These are phyloP conservation scores for Nannospalax galili DNA, from an alignment of 2,113 vertebrate species.

Conservation along the genomic window DNA sequence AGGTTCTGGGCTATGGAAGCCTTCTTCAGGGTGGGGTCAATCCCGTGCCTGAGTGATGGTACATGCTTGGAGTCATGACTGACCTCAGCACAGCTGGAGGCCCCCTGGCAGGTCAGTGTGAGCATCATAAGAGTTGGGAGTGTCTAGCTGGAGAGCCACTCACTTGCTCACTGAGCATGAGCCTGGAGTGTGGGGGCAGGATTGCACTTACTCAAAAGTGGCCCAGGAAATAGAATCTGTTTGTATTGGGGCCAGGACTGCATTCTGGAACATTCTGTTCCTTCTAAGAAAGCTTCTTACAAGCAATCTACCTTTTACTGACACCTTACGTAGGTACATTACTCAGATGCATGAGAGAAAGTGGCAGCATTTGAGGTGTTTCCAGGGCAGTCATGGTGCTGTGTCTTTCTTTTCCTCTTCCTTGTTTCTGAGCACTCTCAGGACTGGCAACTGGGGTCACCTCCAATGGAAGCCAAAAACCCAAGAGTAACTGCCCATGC, in stretches of 20 bases:
- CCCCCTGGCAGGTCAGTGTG: background rate
- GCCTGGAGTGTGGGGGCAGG: background rate
- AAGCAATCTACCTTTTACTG: background rate
- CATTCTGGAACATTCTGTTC: slow-evolving; percentile 14
- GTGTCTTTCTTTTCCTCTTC: too few relatives aligned
- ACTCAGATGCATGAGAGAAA: background rate
- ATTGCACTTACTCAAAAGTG: background rate
- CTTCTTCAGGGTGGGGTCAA: background rate
- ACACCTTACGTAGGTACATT: background rate
- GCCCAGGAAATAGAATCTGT: too few relatives aligned
- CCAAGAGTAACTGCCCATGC: background rate
- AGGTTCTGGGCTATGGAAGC: background rate
- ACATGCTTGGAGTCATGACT: background rate
- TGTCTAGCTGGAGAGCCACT: background rate
- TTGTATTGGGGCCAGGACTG: background rate
- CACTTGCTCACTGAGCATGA: background rate
- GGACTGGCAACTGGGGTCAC: background rate
- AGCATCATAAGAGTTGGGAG: background rate
- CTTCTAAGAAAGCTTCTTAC: background rate
- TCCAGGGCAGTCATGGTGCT: background rate
- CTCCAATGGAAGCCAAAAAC: background rate
- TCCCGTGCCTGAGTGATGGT: background rate
- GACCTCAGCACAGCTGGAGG: background rate
- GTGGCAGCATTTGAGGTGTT: too few relatives aligned
- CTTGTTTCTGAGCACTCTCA: too few relatives aligned